Evolutionary conservation across 92 coral and sea anemone species (phyloP).

Genomic region (Porites cylindrica): DNA sequence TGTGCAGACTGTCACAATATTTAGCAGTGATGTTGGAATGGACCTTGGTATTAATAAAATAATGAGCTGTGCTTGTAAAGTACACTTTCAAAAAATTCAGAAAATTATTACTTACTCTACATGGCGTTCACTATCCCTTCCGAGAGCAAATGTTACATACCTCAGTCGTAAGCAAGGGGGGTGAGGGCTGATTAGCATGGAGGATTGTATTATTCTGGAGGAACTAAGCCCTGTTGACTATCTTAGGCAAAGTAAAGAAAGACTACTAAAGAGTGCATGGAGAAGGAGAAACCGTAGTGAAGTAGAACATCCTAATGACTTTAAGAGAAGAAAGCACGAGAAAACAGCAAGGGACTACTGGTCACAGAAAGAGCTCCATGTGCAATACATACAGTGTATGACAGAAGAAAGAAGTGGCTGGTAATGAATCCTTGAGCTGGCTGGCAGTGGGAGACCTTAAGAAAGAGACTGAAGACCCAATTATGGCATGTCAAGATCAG

Average conservation of each 20-base stretch:
- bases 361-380: neutral
- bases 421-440: too few relatives aligned
- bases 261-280: too few relatives aligned
- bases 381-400: too few relatives aligned
- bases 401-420: too few relatives aligned
- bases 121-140: slow-evolving; percentile 35
- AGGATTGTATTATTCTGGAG: neutral
- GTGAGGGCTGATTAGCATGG: slow-evolving; percentile 25
- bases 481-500: too few relatives aligned
- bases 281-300: too few relatives aligned
- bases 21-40: neutral
- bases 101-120: slow-evolving; percentile 16
- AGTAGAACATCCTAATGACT: neutral
- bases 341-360: neutral
- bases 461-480: too few relatives aligned
- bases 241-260: too few relatives aligned
- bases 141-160: slow-evolving; percentile 42
- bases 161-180: slow-evolving; percentile 47
- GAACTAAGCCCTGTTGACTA: too few relatives aligned
- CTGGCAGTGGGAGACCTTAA: too few relatives aligned
- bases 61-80: neutral
- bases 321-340: neutral
- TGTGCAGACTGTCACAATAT: neutral
- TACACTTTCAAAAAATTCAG: too few relatives aligned
- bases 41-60: neutral